Conservation (phyloP, 1,140 invertebrate genomes). For the Sweltsa coloradensis region DNA sequence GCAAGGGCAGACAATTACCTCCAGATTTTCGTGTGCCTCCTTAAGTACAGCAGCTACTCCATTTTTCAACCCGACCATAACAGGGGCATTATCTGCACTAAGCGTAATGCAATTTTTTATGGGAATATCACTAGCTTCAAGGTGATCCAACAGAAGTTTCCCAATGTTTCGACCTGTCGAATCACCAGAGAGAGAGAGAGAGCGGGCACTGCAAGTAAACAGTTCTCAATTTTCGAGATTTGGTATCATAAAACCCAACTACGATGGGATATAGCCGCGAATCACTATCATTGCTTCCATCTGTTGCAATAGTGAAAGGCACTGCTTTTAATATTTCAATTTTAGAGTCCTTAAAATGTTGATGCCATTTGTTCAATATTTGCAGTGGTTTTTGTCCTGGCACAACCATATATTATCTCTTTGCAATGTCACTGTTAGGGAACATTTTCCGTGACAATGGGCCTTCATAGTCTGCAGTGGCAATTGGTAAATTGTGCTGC, state of each 20-base stretch:
- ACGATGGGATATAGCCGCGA: slow-evolving; percentile 1
- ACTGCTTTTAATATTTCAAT: background rate
- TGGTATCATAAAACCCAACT: background rate
- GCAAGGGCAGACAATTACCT: background rate
- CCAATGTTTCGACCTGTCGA: background rate
- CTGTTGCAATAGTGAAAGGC: background rate
- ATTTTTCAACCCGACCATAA: slow-evolving; percentile 2
- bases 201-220: background rate
- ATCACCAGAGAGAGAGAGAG: background rate
- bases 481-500: background rate
- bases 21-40: background rate
- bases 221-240: background rate
- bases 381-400: background rate
- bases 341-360: background rate
- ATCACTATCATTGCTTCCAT: slow-evolving; percentile 1
- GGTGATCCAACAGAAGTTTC: background rate
- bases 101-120: background rate
- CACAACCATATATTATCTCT: slow-evolving; percentile 3
- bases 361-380: background rate
- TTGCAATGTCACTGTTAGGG: background rate
- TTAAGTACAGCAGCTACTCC: background rate
- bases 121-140: background rate
- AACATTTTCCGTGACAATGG: slow-evolving; percentile 1
- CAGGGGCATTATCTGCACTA: background rate
- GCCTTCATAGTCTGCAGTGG: background rate